Base-by-base conservation (phyloP, 2,113 vertebrate genomes). In the Rhineura floridana region DNA sequence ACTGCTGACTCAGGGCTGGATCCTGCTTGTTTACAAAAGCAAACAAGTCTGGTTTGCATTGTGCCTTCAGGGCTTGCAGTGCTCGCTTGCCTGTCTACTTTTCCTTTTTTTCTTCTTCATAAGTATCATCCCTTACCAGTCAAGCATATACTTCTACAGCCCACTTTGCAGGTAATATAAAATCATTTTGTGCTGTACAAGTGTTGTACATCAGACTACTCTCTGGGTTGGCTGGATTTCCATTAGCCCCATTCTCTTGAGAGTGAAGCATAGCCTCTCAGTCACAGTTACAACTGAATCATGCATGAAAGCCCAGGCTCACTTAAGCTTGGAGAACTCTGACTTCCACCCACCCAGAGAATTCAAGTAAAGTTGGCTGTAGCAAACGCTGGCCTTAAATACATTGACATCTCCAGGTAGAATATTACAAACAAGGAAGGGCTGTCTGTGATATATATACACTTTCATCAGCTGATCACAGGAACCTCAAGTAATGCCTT, bases 141-240 rank as follows among this genome's bases (percentile, higher is more conserved):
- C 88, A 89, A 69, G 86, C 90, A 78, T 0, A 8, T 8, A 0
- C 17, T 87, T 62, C 39, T 89, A 42, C 83, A 91, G 85, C 15
- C 80, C 59, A 76, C 0, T 6, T 84, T 39, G 89, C 87, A 89
- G 79, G 75, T 59, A 84, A 93, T 72, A 79, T 30, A 28, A 67
- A 75, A 91, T 85, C 83, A 33, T 82, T 93, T 87, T 91, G 80
- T 88, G 85, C 81, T 84, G 65, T 84, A 90, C 92, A 85, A 88
- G 28, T 50, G 93, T 84, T 91, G 89, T 88, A 77, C 88, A 91
- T 69, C 90, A 8, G 67, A 79, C 81, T 84, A 0, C 90, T 86
- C 75, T 84, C 84, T 55, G 81, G 23, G 17, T 1, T 90, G 87
- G 67, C 67, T 86, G 88, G 6, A 6, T 81, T 94, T 93, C 92